Evolutionary conservation across 2,113 vertebrate species (phyloP).

Genomic region (Cyprinodon brontotheroides): DNA sequence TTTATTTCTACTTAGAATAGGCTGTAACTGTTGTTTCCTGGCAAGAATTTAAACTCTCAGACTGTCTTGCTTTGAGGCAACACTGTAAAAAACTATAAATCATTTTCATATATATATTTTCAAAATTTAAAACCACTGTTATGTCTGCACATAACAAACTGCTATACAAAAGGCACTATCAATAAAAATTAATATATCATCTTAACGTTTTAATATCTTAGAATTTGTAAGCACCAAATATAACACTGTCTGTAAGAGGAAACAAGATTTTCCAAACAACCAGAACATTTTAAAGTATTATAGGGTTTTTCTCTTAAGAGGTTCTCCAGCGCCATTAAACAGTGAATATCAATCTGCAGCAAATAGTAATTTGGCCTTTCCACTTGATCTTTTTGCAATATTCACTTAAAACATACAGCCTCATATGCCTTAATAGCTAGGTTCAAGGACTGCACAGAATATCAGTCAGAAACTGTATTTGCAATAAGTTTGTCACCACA

Average conservation of each 20-base stretch:
- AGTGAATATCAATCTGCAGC: no score
- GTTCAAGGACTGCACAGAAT: neutral
- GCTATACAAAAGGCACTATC: neutral
- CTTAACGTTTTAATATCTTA: neutral
- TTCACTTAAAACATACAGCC: no score
- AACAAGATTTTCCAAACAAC: no score
- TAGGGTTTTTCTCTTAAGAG: no score
- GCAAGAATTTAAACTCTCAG: no score
- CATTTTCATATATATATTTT: neutral
- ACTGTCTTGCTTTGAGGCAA: neutral
- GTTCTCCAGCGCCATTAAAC: no score
- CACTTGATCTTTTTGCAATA: no score
- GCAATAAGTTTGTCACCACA: neutral
- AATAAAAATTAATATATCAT: neutral
- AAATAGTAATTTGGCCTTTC: no score
- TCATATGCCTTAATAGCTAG: no score
- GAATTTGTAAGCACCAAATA: neutral
- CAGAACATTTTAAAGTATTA: no score
- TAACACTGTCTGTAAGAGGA: neutral
- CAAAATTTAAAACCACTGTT: neutral
- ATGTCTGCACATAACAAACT: neutral
- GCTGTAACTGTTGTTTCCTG: neutral
- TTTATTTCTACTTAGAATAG: neutral
- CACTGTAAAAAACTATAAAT: neutral
- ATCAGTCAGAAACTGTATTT: neutral